Evolutionary conservation across 2,888 invertebrate species (phyloP).

Genomic region (Drosophila bunnanda): DNA sequence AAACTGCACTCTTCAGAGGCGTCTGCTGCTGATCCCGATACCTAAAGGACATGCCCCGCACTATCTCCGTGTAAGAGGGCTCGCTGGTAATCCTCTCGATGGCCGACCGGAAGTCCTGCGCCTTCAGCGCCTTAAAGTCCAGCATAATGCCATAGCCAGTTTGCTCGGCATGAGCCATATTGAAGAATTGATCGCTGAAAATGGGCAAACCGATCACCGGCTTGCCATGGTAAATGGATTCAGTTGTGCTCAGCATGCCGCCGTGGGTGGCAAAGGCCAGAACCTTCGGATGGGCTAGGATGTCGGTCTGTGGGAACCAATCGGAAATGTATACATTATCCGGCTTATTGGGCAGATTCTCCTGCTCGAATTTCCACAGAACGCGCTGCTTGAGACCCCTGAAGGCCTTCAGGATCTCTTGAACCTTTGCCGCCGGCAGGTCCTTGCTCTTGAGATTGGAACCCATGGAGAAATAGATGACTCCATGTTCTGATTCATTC

Average conservation of each 20-base stretch:
- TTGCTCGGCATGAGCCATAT: conserved; percentile 84
- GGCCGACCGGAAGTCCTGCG: conserved; percentile 66
- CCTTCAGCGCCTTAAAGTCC: conserved; percentile 65
- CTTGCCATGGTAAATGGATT: conserved; percentile 85
- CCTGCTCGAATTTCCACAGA: conserved; percentile 84
- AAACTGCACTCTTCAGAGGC: conserved; percentile 78
- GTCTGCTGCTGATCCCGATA: conserved; percentile 81
- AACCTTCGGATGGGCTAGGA: conserved; percentile 85
- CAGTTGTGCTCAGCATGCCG: conserved; percentile 85
- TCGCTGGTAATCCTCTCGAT: conserved; percentile 59
- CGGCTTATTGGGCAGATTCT: conserved; percentile 73
- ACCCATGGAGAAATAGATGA: conserved; percentile 85
- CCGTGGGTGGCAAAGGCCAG: conserved; percentile 85
- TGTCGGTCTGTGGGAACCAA: conserved; percentile 85
- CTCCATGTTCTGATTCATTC: conserved; percentile 82
- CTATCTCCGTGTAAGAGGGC: conserved; percentile 53
- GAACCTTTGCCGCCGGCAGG: conserved; percentile 70
- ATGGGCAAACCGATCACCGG: conserved; percentile 85
- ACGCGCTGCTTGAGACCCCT: conserved; percentile 76
- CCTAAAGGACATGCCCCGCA: conserved; percentile 67
- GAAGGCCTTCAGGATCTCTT: conserved; percentile 61
- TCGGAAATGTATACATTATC: conserved; percentile 79
- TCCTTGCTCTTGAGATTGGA: conserved; percentile 79
- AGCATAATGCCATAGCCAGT: conserved; percentile 84
- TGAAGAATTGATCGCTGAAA: conserved; percentile 85